These are phyloP conservation scores for Pterostichus madidus DNA, from an alignment of 2,888 invertebrate species.

Conservation along the genomic window DNA sequence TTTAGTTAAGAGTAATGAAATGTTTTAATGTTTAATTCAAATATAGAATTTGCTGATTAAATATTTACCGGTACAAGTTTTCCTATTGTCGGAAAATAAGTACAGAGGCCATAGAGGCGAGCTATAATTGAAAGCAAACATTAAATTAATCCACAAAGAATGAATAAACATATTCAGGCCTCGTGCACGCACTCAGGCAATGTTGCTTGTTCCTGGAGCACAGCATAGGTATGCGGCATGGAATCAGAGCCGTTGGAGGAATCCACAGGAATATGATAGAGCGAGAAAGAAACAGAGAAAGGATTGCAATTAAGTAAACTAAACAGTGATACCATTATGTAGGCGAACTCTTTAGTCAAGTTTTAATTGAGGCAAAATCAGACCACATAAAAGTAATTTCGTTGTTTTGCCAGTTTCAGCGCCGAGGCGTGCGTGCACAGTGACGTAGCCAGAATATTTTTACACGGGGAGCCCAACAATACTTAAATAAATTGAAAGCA, in stretches of 20 bases:
- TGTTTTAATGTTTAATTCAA: not conserved
- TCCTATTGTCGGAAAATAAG: not conserved
- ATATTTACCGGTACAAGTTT: not conserved
- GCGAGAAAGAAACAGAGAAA: not conserved
- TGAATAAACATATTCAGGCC: slow-evolving; percentile 6
- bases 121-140: slow-evolving; percentile 43
- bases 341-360: slow-evolving; percentile 67
- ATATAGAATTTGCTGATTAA: not conserved
- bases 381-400: slow-evolving; percentile 67
- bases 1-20: no score
- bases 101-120: slow-evolving; percentile 12
- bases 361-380: slow-evolving; percentile 67
- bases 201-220: not conserved
- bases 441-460: not conserved
- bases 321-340: slow-evolving; percentile 67
- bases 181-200: not conserved
- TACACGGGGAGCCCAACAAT: no score
- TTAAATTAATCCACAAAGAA: slow-evolving; percentile 31
- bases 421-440: not conserved
- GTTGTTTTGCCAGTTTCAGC: slow-evolving; percentile 60
- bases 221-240: not conserved
- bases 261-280: slow-evolving; percentile 17
- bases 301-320: slow-evolving; percentile 65
- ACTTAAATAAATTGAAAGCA: no score
- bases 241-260: not conserved